Evolutionary conservation across 2,797 vertebrate genomes (phyloP).

Genomic region (Helicolenus hilgendorfi): DNA sequence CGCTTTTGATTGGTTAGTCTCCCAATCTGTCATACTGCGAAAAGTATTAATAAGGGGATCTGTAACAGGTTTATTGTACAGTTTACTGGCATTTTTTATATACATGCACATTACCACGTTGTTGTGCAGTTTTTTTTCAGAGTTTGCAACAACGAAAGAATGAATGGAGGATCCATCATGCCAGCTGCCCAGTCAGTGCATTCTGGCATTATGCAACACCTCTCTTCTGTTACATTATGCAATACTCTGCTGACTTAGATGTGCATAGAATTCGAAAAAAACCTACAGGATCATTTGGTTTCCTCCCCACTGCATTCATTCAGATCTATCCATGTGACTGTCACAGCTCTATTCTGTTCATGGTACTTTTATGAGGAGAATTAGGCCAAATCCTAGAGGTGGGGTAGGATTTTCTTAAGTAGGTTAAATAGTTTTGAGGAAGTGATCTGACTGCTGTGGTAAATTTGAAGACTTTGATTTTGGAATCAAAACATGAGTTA

Average conservation of each 20-base stretch:
- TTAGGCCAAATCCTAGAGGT: background rate
- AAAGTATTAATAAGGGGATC: background rate
- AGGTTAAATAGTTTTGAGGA: background rate
- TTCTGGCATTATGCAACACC: slow-evolving; percentile 69
- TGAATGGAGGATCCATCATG: background rate
- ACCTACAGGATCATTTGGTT: background rate
- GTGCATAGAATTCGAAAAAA: slow-evolving; percentile 49
- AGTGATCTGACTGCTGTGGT: background rate
- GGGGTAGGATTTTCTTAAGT: background rate
- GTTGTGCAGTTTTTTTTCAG: background rate
- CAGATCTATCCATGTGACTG: background rate
- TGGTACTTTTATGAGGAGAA: background rate
- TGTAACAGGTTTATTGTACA: background rate
- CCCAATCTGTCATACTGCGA: slow-evolving; percentile 11
- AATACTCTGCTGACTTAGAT: slow-evolving; percentile 39
- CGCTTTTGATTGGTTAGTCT: background rate
- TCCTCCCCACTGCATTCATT: background rate
- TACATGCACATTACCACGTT: fast-evolving
- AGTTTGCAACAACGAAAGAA: background rate
- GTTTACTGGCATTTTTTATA: background rate
- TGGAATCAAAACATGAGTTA: background rate
- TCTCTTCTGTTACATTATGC: slow-evolving; percentile 66
- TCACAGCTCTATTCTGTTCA: background rate
- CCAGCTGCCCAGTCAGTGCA: background rate
- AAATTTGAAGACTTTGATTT: background rate